A percentile compares a stretch with the other conserved stretches of the same genome.
Conservation (phyloP, 2,797 vertebrate genomes). For the Myoxocephalus aenaeus region DNA sequence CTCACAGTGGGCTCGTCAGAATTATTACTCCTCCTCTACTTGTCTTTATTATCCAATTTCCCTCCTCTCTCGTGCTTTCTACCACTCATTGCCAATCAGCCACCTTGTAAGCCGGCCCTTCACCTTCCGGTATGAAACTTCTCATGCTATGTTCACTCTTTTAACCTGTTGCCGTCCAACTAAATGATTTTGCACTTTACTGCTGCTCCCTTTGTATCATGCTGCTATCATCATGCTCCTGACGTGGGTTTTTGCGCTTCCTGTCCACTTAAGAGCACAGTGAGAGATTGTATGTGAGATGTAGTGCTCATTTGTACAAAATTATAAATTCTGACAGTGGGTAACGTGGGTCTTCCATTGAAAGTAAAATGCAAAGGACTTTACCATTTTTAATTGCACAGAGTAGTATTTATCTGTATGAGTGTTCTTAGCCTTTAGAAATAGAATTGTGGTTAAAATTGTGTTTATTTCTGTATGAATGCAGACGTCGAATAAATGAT, state of each 20-base stretch:
- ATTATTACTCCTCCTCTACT: conserved; percentile 78
- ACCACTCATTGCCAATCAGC: conserved; percentile 70
- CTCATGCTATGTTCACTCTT: conserved; percentile 25
- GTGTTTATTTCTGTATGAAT: neutral
- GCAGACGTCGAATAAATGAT: neutral
- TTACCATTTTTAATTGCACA: neutral
- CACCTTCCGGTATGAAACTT: conserved; percentile 59
- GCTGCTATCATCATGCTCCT: neutral
- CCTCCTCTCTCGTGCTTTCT: conserved; percentile 61
- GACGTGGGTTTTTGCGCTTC: neutral
- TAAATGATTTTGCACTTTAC: neutral
- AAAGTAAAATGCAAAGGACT: neutral
- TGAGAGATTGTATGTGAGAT: neutral
- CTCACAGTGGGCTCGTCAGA: conserved; percentile 73
- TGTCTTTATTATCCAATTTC: conserved; percentile 77
- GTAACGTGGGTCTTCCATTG: neutral
- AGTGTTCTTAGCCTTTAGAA: no score
- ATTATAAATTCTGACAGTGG: neutral
- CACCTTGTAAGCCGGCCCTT: conserved; percentile 59
- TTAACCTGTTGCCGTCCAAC: neutral
- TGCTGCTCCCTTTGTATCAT: neutral
- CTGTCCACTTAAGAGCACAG: neutral
- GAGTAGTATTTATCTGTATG: neutral
- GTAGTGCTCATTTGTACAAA: neutral
- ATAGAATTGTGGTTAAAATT: neutral